A percentile compares a stretch with the other conserved stretches of the same genome.
Evolutionary conservation across 1,140 invertebrate genomes (phyloP).

Genomic region (Trichogramma pretiosum): DNA sequence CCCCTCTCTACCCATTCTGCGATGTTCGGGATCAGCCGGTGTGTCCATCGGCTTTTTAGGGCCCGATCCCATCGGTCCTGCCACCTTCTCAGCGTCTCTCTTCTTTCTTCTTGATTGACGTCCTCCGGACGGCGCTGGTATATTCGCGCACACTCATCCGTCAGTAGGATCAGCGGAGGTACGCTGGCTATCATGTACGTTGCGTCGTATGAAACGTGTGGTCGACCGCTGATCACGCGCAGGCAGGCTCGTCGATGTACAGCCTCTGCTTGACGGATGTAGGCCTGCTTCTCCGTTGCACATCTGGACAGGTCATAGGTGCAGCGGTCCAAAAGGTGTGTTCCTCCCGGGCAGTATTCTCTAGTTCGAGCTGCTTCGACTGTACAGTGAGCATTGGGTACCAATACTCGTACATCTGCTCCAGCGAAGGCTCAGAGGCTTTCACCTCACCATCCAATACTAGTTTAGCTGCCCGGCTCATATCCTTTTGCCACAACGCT

Average conservation of each 20-base stretch:
- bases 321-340: not conserved
- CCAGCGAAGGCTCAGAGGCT: not conserved
- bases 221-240: no score
- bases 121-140: not conserved
- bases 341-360: not conserved
- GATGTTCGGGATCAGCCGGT: no score
- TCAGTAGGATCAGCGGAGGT: no score
- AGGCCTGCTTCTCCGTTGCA: not conserved
- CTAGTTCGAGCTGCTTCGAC: not conserved
- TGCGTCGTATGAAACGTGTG: no score
- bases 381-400: not conserved
- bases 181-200: no score
- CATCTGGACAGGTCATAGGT: not conserved
- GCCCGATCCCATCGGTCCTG: no score
- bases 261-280: no score
- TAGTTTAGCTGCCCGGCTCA: not conserved
- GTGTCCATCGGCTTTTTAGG: no score
- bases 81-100: no score
- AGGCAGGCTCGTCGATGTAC: no score
- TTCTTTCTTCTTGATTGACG: not conserved
- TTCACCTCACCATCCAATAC: constrained; percentile 3
- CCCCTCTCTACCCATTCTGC: no score
- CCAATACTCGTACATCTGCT: constrained; percentile 1
- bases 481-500: not conserved
- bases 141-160: not conserved